Conservation (phyloP, 2,797 vertebrate species). For the Xiphophorus birchmanni region DNA sequence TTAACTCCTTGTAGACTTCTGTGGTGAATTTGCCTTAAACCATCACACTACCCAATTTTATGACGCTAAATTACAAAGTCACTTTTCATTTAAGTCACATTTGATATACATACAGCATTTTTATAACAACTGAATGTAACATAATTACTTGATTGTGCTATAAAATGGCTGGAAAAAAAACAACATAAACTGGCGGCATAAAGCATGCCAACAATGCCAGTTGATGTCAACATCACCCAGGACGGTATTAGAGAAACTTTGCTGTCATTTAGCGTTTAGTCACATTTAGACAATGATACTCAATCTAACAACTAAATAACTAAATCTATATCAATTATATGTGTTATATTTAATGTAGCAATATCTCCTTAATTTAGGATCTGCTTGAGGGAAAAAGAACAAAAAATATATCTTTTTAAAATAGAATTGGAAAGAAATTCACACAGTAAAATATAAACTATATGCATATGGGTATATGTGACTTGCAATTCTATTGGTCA, state of each 20-base stretch:
- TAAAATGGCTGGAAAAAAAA: no score
- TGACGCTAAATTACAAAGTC: no score
- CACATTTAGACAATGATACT: neutral
- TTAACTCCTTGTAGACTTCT: neutral
- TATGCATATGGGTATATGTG: neutral
- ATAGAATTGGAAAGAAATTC: neutral
- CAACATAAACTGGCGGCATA: no score
- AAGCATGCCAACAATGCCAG: neutral
- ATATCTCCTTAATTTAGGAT: neutral
- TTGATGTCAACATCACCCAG: neutral
- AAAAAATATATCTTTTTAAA: neutral
- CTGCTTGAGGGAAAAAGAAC: neutral
- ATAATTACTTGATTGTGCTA: no score
- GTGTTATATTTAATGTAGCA: neutral
- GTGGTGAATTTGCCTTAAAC: neutral
- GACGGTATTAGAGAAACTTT: neutral
- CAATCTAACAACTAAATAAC: neutral
- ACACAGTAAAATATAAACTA: neutral
- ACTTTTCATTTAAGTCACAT: no score
- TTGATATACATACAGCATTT: no score
- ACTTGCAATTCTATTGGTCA: neutral
- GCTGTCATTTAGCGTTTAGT: neutral
- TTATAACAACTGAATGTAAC: no score
- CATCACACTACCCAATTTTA: neutral
- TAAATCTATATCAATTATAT: neutral